A percentile compares a stretch with the other conserved stretches of the same genome.
phyloP scores from a whole-genome alignment of 2,797 vertebrate species.

The Poecile montanus region DNA sequence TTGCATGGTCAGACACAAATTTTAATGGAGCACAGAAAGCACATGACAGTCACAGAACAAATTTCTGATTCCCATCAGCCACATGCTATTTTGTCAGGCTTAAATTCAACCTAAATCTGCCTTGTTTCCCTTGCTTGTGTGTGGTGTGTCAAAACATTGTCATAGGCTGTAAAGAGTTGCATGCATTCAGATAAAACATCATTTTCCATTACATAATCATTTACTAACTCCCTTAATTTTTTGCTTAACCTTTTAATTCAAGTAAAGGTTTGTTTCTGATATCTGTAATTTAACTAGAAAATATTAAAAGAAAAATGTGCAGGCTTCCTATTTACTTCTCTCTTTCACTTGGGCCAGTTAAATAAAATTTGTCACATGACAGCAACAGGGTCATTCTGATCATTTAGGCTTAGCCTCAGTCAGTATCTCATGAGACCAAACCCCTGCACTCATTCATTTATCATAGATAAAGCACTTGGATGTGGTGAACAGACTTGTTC shows the following conservation, averaged over 20 bases:
- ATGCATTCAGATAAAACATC: neutral
- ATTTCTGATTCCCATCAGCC: neutral
- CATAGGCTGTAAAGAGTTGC: neutral
- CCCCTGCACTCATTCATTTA: neutral
- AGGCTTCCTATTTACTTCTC: neutral
- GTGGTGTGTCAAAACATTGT: neutral
- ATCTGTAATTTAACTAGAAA: neutral
- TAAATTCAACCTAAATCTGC: neutral
- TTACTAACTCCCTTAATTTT: neutral
- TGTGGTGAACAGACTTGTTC: neutral
- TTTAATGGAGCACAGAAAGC: neutral
- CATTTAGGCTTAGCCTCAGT: neutral
- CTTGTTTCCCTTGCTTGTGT: rapidly evolving
- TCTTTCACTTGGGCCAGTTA: neutral
- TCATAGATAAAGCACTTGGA: neutral
- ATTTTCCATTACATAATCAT: neutral
- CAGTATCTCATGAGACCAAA: neutral
- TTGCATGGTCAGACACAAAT: neutral
- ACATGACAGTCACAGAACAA: neutral
- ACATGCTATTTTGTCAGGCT: neutral
- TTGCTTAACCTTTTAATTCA: neutral
- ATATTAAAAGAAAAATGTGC: neutral
- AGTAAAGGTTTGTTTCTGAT: neutral
- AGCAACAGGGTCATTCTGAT: neutral
- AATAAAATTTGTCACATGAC: neutral